phyloP scores from a whole-genome alignment of 2,888 invertebrate genomes.

The Aromia moschata region DNA sequence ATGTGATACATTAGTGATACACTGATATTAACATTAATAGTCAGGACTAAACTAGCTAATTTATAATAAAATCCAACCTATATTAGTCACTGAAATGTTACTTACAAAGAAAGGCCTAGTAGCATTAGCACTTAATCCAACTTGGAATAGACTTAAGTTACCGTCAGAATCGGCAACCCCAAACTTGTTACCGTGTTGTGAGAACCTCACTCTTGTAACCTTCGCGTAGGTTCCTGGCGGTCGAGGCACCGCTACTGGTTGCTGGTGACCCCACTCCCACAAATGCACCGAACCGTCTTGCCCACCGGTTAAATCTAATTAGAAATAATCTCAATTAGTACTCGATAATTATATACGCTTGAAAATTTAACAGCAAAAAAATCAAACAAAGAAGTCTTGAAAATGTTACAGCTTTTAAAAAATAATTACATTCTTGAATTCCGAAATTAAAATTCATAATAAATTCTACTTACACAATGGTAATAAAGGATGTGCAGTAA shows the following conservation, averaged over 20 bases:
- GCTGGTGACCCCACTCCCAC: constrained; percentile 98
- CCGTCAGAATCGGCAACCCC: constrained; percentile 98
- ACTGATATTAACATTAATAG: too few relatives aligned
- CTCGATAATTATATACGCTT: too few relatives aligned
- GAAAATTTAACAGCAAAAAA: neutral
- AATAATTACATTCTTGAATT: neutral
- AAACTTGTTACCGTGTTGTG: constrained; percentile 97
- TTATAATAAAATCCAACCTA: too few relatives aligned
- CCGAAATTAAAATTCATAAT: constrained; percentile 4
- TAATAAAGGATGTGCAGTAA: constrained; percentile 94
- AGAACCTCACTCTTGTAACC: constrained; percentile 95
- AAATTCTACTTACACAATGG: constrained; percentile 87
- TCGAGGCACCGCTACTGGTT: constrained; percentile 88
- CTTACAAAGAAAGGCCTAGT: constrained; percentile 89
- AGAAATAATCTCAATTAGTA: too few relatives aligned
- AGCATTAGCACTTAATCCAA: constrained; percentile 79
- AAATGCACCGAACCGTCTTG: constrained; percentile 96
- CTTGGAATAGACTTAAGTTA: constrained; percentile 94
- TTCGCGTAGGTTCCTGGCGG: constrained; percentile 95
- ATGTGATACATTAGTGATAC: too few relatives aligned
- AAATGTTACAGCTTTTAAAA: constrained; percentile 4
- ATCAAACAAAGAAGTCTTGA: neutral
- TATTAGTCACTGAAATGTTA: too few relatives aligned
- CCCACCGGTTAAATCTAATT: constrained; percentile 89
- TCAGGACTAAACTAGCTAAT: too few relatives aligned